A percentile compares a stretch with the other conserved stretches of the same genome.
Conservation (phyloP, 37 sponge, comb jelly and placozoan species). For the Ianthella basta region DNA sequence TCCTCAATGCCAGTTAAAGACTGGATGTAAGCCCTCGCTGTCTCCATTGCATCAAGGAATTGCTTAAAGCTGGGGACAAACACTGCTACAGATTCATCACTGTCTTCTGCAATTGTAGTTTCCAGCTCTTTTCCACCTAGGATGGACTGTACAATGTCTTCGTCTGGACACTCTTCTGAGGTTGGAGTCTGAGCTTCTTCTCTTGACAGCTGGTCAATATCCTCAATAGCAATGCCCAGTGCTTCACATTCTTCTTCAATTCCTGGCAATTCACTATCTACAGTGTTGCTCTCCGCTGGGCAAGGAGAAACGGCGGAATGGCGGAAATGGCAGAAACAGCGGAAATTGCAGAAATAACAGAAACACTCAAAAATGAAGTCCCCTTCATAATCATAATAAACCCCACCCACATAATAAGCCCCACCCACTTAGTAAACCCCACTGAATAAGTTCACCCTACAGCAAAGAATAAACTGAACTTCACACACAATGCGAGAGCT, state of each 20-base stretch:
- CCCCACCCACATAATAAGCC: no score
- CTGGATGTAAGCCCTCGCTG: constrained; percentile 13
- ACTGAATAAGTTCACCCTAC: no score
- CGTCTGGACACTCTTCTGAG: constrained; percentile 12
- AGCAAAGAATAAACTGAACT: no score
- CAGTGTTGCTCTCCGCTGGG: constrained; percentile 9
- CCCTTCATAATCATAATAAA: no score
- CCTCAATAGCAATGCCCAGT: neutral
- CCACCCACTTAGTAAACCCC: no score
- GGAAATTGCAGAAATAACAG: no score
- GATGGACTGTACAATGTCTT: constrained; percentile 18
- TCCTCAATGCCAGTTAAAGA: constrained; percentile 9
- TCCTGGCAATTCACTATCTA: neutral
- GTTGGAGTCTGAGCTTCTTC: constrained; percentile 23
- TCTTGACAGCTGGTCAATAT: neutral
- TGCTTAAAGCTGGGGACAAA: neutral
- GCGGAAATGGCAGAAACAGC: no score
- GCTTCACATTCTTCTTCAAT: constrained; percentile 11
- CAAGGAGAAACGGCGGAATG: no score
- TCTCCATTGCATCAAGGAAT: constrained; percentile 20
- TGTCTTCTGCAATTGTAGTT: neutral
- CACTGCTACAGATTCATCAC: constrained; percentile 8
- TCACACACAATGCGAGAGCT: no score
- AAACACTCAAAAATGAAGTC: no score
- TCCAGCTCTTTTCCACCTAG: neutral